phyloP scores from a whole-genome alignment of 2,113 vertebrate species.

The Rhinichthys klamathensis region DNA sequence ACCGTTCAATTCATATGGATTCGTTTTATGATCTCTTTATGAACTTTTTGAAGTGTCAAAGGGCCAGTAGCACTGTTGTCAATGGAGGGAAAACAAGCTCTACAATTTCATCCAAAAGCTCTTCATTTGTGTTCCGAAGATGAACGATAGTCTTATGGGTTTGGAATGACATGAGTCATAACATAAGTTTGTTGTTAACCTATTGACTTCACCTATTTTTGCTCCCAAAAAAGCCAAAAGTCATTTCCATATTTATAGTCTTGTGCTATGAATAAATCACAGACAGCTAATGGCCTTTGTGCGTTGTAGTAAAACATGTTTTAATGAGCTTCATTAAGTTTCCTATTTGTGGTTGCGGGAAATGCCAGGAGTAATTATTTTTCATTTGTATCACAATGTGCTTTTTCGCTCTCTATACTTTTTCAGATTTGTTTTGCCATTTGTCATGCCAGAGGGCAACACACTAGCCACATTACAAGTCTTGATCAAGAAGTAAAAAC shows the following conservation, averaged over 20 bases:
- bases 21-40: no score
- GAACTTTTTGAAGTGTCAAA: no score
- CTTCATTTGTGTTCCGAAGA: no score
- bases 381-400: conserved; percentile 47
- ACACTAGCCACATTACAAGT: not conserved
- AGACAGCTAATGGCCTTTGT: conserved; percentile 54
- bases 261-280: conserved; percentile 57
- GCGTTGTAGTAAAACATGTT: conserved; percentile 59
- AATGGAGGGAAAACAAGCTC: no score
- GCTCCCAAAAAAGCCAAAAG: conserved; percentile 32
- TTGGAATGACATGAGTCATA: no score
- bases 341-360: conserved; percentile 43
- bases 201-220: not conserved
- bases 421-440: conserved; percentile 16
- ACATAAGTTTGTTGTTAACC: not conserved
- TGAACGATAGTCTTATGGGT: no score
- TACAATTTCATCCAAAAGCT: no score
- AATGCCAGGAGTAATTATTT: conserved; percentile 58
- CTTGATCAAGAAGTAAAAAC: conserved; percentile 2
- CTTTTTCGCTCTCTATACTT: conserved; percentile 3
- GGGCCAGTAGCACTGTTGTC: no score
- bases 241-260: conserved; percentile 54
- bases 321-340: conserved; percentile 61
- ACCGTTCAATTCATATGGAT: no score
- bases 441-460: conserved; percentile 1